Evolutionary conservation across 2,888 invertebrate species (phyloP).

Genomic region (Parelbella ahira): DNA sequence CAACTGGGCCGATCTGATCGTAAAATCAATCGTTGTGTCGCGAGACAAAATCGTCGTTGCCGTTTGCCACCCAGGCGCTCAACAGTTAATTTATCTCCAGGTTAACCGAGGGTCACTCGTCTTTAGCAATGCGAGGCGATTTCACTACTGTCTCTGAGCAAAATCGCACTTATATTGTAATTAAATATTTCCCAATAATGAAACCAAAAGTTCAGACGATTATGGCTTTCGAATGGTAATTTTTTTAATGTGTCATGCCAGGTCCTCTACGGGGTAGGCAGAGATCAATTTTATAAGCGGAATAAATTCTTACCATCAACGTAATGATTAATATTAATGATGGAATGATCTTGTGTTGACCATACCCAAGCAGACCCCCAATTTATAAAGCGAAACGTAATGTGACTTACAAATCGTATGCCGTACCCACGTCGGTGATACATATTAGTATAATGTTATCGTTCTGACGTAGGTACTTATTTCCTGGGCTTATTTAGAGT

Average conservation of each 20-base stretch:
- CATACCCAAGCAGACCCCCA: constrained; percentile 7
- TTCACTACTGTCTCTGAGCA: background rate
- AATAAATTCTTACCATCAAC: constrained; percentile 15
- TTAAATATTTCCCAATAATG: too few relatives aligned
- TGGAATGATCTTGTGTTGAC: constrained; percentile 22
- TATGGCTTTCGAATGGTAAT: too few relatives aligned
- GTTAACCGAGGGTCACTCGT: constrained; percentile 60
- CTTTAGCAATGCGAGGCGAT: constrained; percentile 17
- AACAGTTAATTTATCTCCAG: constrained; percentile 63
- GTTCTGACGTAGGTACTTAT: constrained; percentile 12
- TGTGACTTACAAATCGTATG: constrained; percentile 24
- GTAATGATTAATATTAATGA: constrained; percentile 22
- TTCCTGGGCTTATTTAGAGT: too few relatives aligned
- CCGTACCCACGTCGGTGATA: constrained; percentile 20
- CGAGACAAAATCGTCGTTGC: constrained; percentile 68
- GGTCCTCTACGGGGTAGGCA: too few relatives aligned
- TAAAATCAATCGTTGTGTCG: constrained; percentile 68
- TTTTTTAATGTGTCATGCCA: too few relatives aligned
- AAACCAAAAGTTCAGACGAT: too few relatives aligned
- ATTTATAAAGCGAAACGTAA: constrained; percentile 20
- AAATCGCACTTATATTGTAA: too few relatives aligned
- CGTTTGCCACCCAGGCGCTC: constrained; percentile 65
- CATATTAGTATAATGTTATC: constrained; percentile 11
- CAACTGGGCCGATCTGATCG: constrained; percentile 72
- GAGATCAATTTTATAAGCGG: background rate